Base-by-base conservation (phyloP, 2,113 vertebrate species). In the Cephalopterus ornatus region DNA sequence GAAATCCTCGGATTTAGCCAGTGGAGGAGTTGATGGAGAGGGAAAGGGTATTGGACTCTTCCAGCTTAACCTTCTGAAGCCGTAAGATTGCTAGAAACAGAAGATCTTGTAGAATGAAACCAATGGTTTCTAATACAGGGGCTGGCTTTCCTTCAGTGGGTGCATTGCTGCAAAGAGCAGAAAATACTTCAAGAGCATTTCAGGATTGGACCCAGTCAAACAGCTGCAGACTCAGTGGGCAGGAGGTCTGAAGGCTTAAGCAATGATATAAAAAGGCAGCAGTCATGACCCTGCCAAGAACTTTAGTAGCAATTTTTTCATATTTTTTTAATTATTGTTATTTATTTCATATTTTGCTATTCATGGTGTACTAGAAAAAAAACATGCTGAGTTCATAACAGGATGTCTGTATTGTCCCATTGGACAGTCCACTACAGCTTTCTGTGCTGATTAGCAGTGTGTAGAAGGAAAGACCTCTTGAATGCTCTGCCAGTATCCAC, bases 301-400 rank as follows among this genome's bases (percentile, higher is more conserved):
- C 18, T 41, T 28, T 28, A 62, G 56, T 15, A 73, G 67, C 15
- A 39, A 20, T 39, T 65, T 85, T 85, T 65, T n/a, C 9, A 35
- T 49, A 0, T 13, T 30, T 79, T 50, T 55, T 44, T n/a, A n/a
- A 0, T 13, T 33, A 71, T 50, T 66, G 24, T 10, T 44, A 33
- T 47, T 63, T 32, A 42, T 85, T 93, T 63, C 42, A 63, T 66
- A 50, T 8, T 82, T 83, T 92, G 5, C 27, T 91, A 4, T 55
- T 65, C 20, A 3, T 28, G 14, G 4, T 47, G 22, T 17, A 27
- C 33, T 37, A 79, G 67, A 86, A 92, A 59, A 17, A 74, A 88
- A 76, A 65, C 33, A 61, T 4, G 7, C 53, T 18, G 33, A 76
- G 12, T 41, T 85, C 17, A 42, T 58, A 13, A 52, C 44, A 62